phyloP scores from a whole-genome alignment of 1,140 invertebrate genomes.

The Marisa cornuarietis region DNA sequence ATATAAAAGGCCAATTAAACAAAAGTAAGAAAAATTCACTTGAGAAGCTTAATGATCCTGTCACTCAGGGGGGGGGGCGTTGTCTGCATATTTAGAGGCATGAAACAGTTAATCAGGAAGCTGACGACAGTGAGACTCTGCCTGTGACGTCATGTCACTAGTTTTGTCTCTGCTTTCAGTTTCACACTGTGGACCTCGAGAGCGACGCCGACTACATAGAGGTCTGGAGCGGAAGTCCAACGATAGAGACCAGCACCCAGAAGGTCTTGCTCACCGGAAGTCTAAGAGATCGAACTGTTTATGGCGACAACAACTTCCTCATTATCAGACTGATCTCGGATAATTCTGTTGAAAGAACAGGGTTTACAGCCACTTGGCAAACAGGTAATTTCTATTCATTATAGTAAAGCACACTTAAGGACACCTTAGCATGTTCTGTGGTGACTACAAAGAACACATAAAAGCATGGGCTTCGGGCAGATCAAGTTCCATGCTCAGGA shows the following conservation, averaged over 20 bases:
- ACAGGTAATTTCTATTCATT: background rate
- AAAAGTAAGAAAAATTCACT: background rate
- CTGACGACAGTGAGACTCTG: background rate
- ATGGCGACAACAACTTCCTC: constrained; percentile 15
- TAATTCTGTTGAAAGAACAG: background rate
- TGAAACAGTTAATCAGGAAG: background rate
- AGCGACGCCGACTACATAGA: constrained; percentile 18
- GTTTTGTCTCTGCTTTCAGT: background rate
- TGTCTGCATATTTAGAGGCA: too few relatives aligned
- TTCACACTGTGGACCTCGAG: background rate
- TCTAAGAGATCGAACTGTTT: background rate
- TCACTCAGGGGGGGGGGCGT: background rate
- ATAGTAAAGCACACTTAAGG: background rate
- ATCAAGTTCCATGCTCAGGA: too few relatives aligned
- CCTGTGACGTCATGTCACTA: background rate
- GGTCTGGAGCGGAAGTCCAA: constrained; percentile 14
- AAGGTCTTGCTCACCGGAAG: background rate
- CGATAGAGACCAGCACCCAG: constrained; percentile 6
- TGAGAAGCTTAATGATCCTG: background rate
- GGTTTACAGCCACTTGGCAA: constrained; percentile 4
- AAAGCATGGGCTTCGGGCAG: too few relatives aligned
- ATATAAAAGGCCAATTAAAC: background rate
- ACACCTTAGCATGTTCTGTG: too few relatives aligned
- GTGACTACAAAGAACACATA: too few relatives aligned
- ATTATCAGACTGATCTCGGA: constrained; percentile 13